phyloP scores from a whole-genome alignment of 2,888 invertebrate species.

The Achlya flavicornis region DNA sequence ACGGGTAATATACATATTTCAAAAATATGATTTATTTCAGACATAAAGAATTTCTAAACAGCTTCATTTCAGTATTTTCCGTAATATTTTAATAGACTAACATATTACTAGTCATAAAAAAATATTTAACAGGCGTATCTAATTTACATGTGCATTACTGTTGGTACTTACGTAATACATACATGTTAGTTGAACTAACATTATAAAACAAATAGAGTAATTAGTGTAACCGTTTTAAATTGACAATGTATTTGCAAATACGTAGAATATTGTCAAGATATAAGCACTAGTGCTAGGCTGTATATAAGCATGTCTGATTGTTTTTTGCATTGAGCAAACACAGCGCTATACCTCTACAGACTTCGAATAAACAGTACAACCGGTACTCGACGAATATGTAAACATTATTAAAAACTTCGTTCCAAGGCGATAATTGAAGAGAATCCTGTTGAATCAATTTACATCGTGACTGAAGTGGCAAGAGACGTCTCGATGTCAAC shows the following conservation, averaged over 20 bases:
- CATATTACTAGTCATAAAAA: too few species aligned
- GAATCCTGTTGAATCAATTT: conserved; percentile 56
- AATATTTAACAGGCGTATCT: too few species aligned
- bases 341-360: neutral
- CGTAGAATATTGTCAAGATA: neutral
- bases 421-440: conserved; percentile 52
- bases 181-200: neutral
- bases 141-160: neutral
- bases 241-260: neutral
- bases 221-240: conserved; percentile 3
- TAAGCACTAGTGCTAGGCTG: neutral
- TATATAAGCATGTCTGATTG: conserved; percentile 3
- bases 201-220: too few species aligned
- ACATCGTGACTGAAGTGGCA: conserved; percentile 44
- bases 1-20: neutral
- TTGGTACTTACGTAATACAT: neutral
- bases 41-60: too few species aligned
- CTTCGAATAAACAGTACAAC: conserved; percentile 39
- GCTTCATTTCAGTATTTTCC: too few species aligned
- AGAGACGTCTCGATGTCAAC: conserved; percentile 53
- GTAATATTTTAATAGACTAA: too few species aligned
- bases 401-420: conserved; percentile 48
- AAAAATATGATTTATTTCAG: too few species aligned
- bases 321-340: conserved; percentile 9
- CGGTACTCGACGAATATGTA: conserved; percentile 45